Evolutionary conservation across 2,888 invertebrate genomes (phyloP), one percentile per base, ranked within the genome.

Genomic region (Furcula furcula): DNA sequence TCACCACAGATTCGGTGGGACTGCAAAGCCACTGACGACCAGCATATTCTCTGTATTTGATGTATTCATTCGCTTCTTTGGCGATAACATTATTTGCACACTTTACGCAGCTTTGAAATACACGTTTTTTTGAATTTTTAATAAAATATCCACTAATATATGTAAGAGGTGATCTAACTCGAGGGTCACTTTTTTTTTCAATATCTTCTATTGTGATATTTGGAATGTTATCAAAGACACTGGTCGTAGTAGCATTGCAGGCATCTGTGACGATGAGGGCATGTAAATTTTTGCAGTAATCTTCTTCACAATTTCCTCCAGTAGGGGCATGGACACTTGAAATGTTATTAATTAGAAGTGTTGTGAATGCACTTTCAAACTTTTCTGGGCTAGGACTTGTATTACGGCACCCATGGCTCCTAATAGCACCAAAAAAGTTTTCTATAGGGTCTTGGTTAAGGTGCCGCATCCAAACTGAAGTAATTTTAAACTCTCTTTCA

Each of bases 401-500:
- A 6, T 22, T 22, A 10, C 22, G 19, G 38, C 11, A 36, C 22
- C 44, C 33, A n/a, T 38, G 33, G 14, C 36, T 37, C 27, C 40
- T 45, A n/a, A 56, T 45, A 2, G 44, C 37, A 5, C 49, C 51
- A 36, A 59, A 57, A 34, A 56, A 51, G 16, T 45, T 56, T 40
- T 58, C 54, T 1, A 59, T 13, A 0, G 56, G 47, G 15, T 57
- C 55, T 31, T 59, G 55, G 21, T 60, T 57, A 0, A 55, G 28
- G 36, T 58, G 58, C 15, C 60, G 36, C 42, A 47, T 34, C 55
- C 55, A 52, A 12, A 59, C 29, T 2, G 54, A 55, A 1, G 34
- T 39, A 4, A 56, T 33, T 2, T 27, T 28, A 36, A 41, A 47
- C 3, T 37, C 11, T 5, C n/a, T 9, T 13, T 28, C 15, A 15